These are phyloP conservation scores for Tetrax tetrax DNA, from an alignment of 2,113 vertebrate genomes.

Conservation along the genomic window DNA sequence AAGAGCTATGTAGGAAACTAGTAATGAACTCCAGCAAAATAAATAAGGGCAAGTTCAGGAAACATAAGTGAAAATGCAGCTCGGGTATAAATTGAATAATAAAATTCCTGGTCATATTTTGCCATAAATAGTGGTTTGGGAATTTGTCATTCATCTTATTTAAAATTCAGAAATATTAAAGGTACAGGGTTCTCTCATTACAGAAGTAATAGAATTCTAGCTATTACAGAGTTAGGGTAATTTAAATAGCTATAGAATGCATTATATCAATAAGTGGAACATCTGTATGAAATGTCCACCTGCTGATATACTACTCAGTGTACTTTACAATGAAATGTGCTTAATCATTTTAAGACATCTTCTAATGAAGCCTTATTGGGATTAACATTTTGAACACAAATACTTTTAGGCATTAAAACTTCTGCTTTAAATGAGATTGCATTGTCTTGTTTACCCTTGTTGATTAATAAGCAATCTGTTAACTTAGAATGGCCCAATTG, in stretches of 20 bases:
- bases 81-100: constrained; percentile 77
- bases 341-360: constrained; percentile 75
- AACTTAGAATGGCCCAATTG: constrained; percentile 72
- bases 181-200: constrained; percentile 74
- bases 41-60: constrained; percentile 75
- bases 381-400: constrained; percentile 81
- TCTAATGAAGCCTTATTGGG: constrained; percentile 74
- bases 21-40: constrained; percentile 69
- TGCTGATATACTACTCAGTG: constrained; percentile 66
- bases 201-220: constrained; percentile 80
- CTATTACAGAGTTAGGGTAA: constrained; percentile 77
- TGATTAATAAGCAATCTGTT: constrained; percentile 84
- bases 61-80: constrained; percentile 69
- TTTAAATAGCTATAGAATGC: constrained; percentile 75
- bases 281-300: constrained; percentile 78
- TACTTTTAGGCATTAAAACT: constrained; percentile 77
- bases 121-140: constrained; percentile 77
- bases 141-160: constrained; percentile 80
- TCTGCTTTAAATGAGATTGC: constrained; percentile 76
- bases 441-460: constrained; percentile 81
- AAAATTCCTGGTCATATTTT: constrained; percentile 79
- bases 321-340: constrained; percentile 70
- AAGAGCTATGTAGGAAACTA: constrained; percentile 49
- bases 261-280: constrained; percentile 77
- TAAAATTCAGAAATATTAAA: constrained; percentile 84